phyloP scores from a whole-genome alignment of 2,797 vertebrate genomes.

The Alosa sapidissima region DNA sequence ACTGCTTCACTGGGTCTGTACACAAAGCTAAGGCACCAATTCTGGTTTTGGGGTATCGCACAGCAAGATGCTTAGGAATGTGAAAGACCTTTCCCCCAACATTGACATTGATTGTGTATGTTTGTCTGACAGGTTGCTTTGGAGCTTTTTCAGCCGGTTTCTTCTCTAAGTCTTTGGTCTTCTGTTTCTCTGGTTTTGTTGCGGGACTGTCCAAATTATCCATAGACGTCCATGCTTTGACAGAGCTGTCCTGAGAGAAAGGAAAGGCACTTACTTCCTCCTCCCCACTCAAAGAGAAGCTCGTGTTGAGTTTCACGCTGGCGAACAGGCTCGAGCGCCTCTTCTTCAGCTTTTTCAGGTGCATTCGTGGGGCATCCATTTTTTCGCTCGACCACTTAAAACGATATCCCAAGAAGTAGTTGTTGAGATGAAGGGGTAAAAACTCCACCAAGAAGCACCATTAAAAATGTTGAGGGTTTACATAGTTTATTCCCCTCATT shows the following conservation, averaged over 20 bases:
- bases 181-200: conserved; percentile 33
- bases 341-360: conserved; percentile 68
- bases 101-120: conserved; percentile 79
- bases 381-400: neutral
- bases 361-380: conserved; percentile 64
- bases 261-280: conserved; percentile 75
- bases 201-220: conserved; percentile 67
- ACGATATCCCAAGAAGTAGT: neutral
- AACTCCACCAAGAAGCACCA: neutral
- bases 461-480: neutral
- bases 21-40: conserved; percentile 81
- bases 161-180: conserved; percentile 6
- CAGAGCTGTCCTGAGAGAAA: conserved; percentile 79
- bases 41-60: conserved; percentile 78
- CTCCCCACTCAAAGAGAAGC: conserved; percentile 64
- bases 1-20: conserved; percentile 72
- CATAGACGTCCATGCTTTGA: conserved; percentile 86
- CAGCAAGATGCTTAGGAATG: conserved; percentile 73
- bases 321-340: conserved; percentile 80
- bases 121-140: conserved; percentile 48
- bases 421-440: neutral
- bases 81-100: conserved; percentile 83
- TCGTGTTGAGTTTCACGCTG: conserved; percentile 76
- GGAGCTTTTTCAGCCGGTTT: conserved; percentile 24
- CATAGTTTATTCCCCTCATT: neutral